These are phyloP conservation scores for Meteorus colon DNA, from an alignment of 2,888 invertebrate genomes.

Conservation along the genomic window DNA sequence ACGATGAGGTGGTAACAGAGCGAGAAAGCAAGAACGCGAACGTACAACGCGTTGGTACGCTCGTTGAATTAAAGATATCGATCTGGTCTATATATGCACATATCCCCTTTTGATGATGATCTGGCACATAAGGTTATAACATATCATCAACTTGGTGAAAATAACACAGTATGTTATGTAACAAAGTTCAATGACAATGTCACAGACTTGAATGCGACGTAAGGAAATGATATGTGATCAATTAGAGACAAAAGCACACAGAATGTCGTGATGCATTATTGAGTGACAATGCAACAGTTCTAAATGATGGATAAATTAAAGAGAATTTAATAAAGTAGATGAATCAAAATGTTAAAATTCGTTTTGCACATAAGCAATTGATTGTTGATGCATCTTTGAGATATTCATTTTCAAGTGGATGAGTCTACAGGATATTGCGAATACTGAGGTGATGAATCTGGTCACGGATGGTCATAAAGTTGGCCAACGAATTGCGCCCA, in stretches of 20 bases:
- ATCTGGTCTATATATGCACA: not conserved
- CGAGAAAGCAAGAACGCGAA: not conserved
- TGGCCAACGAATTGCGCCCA: slow-evolving; percentile 55
- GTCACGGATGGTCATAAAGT: slow-evolving; percentile 68
- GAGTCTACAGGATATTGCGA: not conserved
- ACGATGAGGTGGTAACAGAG: slow-evolving; percentile 43
- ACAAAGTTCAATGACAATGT: not conserved
- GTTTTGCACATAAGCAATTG: not conserved
- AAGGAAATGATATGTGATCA: too few relatives aligned
- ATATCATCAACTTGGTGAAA: not conserved
- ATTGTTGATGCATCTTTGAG: not conserved
- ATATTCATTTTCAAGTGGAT: not conserved
- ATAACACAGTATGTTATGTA: not conserved
- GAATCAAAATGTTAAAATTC: too few relatives aligned
- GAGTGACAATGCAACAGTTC: too few relatives aligned
- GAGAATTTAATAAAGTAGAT: too few relatives aligned
- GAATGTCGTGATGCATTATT: too few relatives aligned
- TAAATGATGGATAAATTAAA: too few relatives aligned
- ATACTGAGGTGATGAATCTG: slow-evolving; percentile 65
- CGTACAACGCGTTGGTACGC: not conserved
- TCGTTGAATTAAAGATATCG: slow-evolving; percentile 1
- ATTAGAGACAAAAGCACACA: too few relatives aligned
- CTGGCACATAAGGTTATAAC: not conserved
- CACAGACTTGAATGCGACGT: not conserved
- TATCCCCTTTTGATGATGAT: slow-evolving; percentile 7